Conservation (phyloP, 2,113 vertebrate genomes). For the Passer montanus region DNA sequence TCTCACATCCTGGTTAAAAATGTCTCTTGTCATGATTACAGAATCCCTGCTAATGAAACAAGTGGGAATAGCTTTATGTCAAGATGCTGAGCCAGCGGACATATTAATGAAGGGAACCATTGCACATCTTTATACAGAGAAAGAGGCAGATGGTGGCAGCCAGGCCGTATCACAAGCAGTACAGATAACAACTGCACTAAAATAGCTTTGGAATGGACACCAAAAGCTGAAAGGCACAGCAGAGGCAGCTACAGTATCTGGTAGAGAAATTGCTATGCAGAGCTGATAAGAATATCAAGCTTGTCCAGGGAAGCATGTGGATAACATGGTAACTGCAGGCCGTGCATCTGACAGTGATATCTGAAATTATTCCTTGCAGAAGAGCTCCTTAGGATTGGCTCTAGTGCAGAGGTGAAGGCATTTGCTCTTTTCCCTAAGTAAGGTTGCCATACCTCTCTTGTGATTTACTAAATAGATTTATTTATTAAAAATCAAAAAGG, state of each 20-base stretch:
- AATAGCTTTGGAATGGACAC: conserved; percentile 57
- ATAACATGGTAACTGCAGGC: neutral
- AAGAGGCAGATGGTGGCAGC: conserved; percentile 22
- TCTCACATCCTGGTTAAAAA: neutral
- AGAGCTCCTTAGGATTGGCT: neutral
- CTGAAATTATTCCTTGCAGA: neutral
- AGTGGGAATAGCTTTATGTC: neutral
- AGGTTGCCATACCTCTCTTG: neutral
- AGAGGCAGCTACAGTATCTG: conserved; percentile 20
- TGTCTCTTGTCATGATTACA: neutral
- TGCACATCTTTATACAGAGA: neutral
- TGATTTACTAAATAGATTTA: neutral
- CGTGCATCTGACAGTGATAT: neutral
- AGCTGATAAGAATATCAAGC: neutral
- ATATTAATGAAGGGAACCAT: neutral
- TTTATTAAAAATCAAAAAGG: neutral
- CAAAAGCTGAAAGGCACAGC: conserved; percentile 9
- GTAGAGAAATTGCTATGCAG: neutral
- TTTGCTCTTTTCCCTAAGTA: neutral
- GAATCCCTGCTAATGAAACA: neutral
- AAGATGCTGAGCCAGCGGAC: neutral
- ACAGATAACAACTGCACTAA: conserved; percentile 33
- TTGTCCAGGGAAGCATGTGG: neutral
- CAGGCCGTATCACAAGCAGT: neutral
- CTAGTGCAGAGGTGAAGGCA: neutral